Conservation (phyloP, 2,888 invertebrate species). For the Hemithea aestivaria region DNA sequence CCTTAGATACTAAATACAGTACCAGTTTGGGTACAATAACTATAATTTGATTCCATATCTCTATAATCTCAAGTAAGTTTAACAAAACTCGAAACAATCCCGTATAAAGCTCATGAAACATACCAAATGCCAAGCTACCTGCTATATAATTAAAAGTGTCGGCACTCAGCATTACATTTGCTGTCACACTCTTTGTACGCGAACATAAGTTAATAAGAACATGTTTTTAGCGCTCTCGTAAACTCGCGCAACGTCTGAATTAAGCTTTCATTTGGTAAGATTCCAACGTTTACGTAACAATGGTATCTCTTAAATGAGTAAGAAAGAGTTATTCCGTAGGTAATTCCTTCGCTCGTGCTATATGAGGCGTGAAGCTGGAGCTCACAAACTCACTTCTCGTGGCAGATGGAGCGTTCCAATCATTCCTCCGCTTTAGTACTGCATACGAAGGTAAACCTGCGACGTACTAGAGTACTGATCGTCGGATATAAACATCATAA, state of each 20-base stretch:
- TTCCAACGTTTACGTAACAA: slow-evolving; percentile 38
- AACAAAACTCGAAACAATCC: no score
- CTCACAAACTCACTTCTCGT: slow-evolving; percentile 26
- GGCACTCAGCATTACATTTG: slow-evolving; percentile 21
- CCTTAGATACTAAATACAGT: no score
- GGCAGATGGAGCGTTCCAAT: slow-evolving; percentile 30
- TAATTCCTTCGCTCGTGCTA: slow-evolving; percentile 37
- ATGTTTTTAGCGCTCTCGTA: slow-evolving; percentile 30
- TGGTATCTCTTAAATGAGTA: slow-evolving; percentile 47
- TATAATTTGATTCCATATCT: no score
- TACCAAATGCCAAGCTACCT: not conserved
- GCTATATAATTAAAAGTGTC: slow-evolving; percentile 14
- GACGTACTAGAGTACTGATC: no score
- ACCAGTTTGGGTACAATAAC: no score
- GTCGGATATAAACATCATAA: no score
- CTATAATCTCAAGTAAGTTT: no score
- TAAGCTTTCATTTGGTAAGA: slow-evolving; percentile 40
- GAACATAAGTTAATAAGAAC: slow-evolving; percentile 28
- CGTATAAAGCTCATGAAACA: slow-evolving; percentile 5
- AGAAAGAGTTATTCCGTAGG: slow-evolving; percentile 47
- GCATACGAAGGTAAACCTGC: slow-evolving; percentile 11
- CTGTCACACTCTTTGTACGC: slow-evolving; percentile 19
- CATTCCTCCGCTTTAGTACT: slow-evolving; percentile 25
- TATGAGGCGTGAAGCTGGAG: slow-evolving; percentile 40
- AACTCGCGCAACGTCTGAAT: slow-evolving; percentile 27